Percentiles rank a stretch among this genome's conserved stretches.
phyloP scores from a whole-genome alignment of 2,113 vertebrate genomes.

The Siniperca knerii region DNA sequence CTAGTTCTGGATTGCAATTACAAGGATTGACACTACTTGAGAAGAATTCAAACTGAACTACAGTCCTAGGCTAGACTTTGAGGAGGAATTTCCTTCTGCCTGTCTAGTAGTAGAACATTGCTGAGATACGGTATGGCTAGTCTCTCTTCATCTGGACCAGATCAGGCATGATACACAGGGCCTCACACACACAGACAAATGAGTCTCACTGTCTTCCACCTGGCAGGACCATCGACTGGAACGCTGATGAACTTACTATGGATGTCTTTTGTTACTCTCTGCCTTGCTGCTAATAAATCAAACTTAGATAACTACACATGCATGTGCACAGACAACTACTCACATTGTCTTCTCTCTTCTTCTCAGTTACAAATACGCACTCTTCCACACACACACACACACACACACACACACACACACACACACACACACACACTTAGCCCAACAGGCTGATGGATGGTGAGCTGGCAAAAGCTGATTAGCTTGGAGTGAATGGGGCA shows the following conservation, averaged over 20 bases:
- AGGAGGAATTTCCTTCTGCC: not conserved
- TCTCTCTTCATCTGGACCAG: not conserved
- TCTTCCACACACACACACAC: not conserved
- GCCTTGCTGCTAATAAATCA: slow-evolving; percentile 46
- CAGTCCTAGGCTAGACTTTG: not conserved
- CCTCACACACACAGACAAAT: not conserved
- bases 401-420: slow-evolving; percentile 18
- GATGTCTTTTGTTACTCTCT: slow-evolving; percentile 27
- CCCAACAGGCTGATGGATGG: slow-evolving; percentile 69
- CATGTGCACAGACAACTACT: slow-evolving; percentile 1
- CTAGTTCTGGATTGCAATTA: too few relatives aligned
- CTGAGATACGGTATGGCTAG: too few relatives aligned
- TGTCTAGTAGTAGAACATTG: not conserved
- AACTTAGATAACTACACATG: not conserved
- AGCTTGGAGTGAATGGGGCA: slow-evolving; percentile 64
- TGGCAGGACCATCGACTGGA: slow-evolving; percentile 24
- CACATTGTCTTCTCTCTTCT: slow-evolving; percentile 8
- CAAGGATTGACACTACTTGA: not conserved
- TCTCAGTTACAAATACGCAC: slow-evolving; percentile 20
- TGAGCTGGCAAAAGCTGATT: slow-evolving; percentile 70
- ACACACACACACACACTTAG: not conserved
- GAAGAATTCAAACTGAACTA: not conserved
- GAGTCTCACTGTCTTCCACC: slow-evolving; percentile 24
- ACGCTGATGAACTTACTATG: slow-evolving; percentile 18
- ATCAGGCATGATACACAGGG: not conserved